phyloP scores from a whole-genome alignment of 2,797 vertebrate genomes.

The Loris lydekkerianus region DNA sequence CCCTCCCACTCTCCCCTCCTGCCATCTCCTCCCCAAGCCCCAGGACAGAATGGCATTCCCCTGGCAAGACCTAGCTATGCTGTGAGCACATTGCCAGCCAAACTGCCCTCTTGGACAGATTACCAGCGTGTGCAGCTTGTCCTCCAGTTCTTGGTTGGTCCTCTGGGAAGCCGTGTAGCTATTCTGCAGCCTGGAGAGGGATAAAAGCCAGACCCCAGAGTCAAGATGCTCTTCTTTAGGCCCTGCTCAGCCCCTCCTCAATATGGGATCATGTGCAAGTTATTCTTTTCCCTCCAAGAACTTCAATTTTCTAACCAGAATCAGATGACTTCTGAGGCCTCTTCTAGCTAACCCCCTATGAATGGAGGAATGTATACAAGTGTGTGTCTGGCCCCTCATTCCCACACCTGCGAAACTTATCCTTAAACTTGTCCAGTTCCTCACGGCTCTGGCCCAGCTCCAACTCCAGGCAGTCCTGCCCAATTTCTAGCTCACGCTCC shows the following conservation, averaged over 20 bases:
- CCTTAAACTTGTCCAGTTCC: slow-evolving; percentile 98
- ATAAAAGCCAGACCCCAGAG: slow-evolving; percentile 26
- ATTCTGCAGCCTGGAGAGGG: slow-evolving; percentile 94
- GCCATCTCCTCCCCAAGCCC: background rate
- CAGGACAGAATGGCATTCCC: slow-evolving; percentile 60
- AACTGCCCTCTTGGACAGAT: slow-evolving; percentile 62
- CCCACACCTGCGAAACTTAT: slow-evolving; percentile 97
- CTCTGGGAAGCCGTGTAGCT: slow-evolving; percentile 98
- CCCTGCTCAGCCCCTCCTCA: background rate
- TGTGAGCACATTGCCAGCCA: background rate
- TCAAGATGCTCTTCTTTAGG: background rate
- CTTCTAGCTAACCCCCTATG: background rate
- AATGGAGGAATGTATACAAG: rapidly evolving
- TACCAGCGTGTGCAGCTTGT: slow-evolving; percentile 98
- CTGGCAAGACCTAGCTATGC: slow-evolving; percentile 27
- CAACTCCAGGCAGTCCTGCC: slow-evolving; percentile 95
- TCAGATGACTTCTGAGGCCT: background rate
- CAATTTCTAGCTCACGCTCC: slow-evolving; percentile 96
- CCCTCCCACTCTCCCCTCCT: background rate
- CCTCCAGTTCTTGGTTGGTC: slow-evolving; percentile 98
- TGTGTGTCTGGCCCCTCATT: background rate
- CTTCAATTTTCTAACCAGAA: background rate
- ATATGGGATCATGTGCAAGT: background rate
- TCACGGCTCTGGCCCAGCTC: slow-evolving; percentile 96
- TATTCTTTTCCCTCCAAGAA: background rate